Evolutionary conservation across 2,797 vertebrate species (phyloP).

Genomic region (Chromis chromis): DNA sequence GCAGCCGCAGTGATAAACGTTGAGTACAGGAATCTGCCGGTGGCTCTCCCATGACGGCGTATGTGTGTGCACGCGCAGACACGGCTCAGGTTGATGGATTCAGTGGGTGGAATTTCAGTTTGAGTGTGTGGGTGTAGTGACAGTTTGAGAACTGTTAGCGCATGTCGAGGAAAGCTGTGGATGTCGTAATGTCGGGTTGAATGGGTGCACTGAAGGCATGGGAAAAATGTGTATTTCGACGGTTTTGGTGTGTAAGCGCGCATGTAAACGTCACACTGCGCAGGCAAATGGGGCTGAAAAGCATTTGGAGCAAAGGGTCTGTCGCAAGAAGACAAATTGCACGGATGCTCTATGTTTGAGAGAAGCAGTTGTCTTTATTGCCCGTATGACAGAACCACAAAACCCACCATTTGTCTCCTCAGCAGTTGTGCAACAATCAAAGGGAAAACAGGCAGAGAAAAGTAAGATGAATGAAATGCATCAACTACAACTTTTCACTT

Average conservation of each 20-base stretch:
- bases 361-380: constrained; percentile 40
- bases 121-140: constrained; percentile 69
- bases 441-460: background rate
- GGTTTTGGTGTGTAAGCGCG: constrained; percentile 8
- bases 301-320: constrained; percentile 38
- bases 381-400: constrained; percentile 26
- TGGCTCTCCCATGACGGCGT: constrained; percentile 80
- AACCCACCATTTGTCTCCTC: constrained; percentile 42
- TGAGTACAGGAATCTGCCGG: constrained; percentile 66
- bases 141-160: constrained; percentile 75
- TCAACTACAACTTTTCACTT: background rate
- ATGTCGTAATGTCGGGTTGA: constrained; percentile 64
- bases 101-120: constrained; percentile 70
- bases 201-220: constrained; percentile 34
- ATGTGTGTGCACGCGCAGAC: constrained; percentile 19
- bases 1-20: constrained; percentile 52
- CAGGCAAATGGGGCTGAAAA: background rate
- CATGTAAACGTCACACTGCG: constrained; percentile 5
- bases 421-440: constrained; percentile 8
- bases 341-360: constrained; percentile 12
- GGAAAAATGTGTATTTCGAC: constrained; percentile 41
- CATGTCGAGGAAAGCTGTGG: constrained; percentile 57
- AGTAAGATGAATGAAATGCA: background rate
- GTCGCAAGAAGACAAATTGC: constrained; percentile 43
- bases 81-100: constrained; percentile 58